phyloP scores from a whole-genome alignment of 2,113 vertebrate species.

The Lathamus discolor region DNA sequence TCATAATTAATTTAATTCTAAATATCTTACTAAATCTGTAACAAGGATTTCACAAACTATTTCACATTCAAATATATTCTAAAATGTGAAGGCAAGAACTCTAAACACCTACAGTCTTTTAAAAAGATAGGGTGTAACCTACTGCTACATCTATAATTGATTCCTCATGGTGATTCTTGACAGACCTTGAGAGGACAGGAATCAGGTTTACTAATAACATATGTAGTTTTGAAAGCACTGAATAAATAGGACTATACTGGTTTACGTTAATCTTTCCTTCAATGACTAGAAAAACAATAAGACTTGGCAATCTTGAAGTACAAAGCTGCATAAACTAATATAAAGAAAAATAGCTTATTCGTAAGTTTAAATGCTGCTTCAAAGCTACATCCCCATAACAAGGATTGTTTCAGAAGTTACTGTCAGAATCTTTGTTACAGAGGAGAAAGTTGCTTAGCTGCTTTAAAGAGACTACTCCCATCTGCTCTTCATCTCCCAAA shows the following conservation, averaged over 20 bases:
- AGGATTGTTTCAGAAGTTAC: not conserved
- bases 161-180: not conserved
- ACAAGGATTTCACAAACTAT: not conserved
- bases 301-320: not conserved
- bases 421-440: not conserved
- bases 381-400: not conserved
- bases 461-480: not conserved
- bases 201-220: not conserved
- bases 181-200: not conserved
- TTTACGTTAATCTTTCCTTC: not conserved
- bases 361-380: not conserved
- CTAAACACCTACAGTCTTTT: not conserved
- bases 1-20: not conserved
- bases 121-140: not conserved
- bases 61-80: not conserved
- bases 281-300: not conserved
- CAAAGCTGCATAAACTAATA: not conserved
- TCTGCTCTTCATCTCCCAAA: not conserved
- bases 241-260: not conserved
- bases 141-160: not conserved
- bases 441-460: not conserved
- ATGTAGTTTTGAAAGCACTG: not conserved
- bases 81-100: not conserved
- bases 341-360: not conserved
- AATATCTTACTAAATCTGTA: not conserved